Conservation (phyloP, 2,888 invertebrate genomes). For the Heliconius ismenius region DNA sequence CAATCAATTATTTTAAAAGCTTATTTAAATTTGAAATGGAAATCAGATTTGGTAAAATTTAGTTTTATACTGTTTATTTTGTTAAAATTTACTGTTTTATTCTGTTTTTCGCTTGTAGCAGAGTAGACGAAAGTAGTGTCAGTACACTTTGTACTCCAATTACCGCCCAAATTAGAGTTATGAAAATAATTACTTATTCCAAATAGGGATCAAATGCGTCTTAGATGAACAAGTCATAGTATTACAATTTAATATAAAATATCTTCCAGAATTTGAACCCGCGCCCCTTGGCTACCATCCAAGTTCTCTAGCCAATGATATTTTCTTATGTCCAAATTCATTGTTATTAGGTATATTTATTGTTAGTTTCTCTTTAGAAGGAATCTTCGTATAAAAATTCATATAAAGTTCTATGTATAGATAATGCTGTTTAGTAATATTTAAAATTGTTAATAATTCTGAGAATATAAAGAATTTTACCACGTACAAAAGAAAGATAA, state of each 20-base stretch:
- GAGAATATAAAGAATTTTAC: no score
- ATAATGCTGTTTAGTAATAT: no score
- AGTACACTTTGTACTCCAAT: not conserved
- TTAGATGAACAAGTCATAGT: not conserved
- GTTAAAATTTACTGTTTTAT: not conserved
- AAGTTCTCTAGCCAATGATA: not conserved
- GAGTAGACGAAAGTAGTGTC: not conserved
- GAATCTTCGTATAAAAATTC: no score
- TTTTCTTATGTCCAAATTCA: not conserved
- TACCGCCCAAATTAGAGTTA: not conserved
- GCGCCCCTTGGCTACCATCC: not conserved
- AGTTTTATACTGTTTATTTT: not conserved
- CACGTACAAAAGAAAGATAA: no score
- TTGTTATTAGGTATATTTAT: not conserved
- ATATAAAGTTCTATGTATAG: no score
- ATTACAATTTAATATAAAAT: not conserved
- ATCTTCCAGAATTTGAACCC: not conserved
- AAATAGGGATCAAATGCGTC: no score
- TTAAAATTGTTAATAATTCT: no score
- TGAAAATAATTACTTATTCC: no score
- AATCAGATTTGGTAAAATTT: not conserved
- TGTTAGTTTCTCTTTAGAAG: not conserved
- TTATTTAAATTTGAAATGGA: not conserved
- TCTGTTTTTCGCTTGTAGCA: not conserved
- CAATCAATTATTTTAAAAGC: conserved; percentile 4